A percentile compares a stretch with the other conserved stretches of the same genome.
Conservation (phyloP, 2,888 invertebrate species). For the Aphodius granarius region DNA sequence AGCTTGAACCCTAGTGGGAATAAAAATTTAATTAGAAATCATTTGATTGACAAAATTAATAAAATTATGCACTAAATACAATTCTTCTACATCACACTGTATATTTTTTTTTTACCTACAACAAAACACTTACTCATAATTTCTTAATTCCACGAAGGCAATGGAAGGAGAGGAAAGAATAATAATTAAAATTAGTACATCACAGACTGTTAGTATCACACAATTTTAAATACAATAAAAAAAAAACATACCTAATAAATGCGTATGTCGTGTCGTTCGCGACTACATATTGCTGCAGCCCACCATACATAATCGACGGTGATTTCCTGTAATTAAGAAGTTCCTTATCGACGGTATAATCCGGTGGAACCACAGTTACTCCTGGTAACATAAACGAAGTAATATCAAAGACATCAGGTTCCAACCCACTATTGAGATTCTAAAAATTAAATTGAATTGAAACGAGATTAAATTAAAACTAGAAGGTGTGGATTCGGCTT, state of each 20-base stretch:
- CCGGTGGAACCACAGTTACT: slow-evolving; percentile 57
- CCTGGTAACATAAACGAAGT: slow-evolving; percentile 80
- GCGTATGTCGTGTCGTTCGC: slow-evolving; percentile 63
- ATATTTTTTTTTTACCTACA: background rate
- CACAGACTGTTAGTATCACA: background rate
- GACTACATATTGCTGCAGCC: slow-evolving; percentile 51
- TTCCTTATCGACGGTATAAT: slow-evolving; percentile 44
- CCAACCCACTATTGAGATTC: slow-evolving; percentile 23
- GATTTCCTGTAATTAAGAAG: slow-evolving; percentile 55
- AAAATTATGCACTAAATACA: no score
- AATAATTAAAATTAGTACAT: background rate
- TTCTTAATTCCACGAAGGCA: background rate
- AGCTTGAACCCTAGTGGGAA: slow-evolving; percentile 63
- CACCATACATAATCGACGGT: slow-evolving; percentile 69
- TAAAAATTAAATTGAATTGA: slow-evolving; percentile 11
- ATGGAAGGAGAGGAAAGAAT: background rate
- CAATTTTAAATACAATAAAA: background rate
- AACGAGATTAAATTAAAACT: slow-evolving; percentile 2
- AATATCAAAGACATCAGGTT: slow-evolving; percentile 59
- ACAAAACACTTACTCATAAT: background rate
- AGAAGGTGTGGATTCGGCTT: no score
- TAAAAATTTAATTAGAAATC: no score
- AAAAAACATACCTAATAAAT: slow-evolving; percentile 65
- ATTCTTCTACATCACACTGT: no score
- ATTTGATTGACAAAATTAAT: no score